phyloP scores from a whole-genome alignment of 1,140 invertebrate genomes.

The Ceratoteleas bidentatus region DNA sequence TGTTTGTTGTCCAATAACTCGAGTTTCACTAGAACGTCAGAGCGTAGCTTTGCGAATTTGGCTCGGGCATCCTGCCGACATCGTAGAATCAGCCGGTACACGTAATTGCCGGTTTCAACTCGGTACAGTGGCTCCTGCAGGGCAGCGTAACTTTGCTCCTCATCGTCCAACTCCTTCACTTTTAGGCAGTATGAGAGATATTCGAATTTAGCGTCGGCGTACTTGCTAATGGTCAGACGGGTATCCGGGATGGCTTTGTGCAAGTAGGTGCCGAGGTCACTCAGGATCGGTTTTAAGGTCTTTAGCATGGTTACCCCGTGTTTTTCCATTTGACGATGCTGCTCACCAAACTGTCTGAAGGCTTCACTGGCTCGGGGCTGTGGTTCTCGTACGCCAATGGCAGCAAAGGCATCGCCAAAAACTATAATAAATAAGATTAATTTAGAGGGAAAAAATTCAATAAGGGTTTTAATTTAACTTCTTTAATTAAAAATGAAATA shows the following conservation, averaged over 20 bases:
- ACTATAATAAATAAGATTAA: constrained; percentile 72
- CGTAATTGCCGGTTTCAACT: constrained; percentile 99
- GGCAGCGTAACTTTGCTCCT: constrained; percentile 96
- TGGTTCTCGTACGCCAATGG: constrained; percentile 96
- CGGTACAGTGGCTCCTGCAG: constrained; percentile 98
- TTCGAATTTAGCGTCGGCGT: constrained; percentile 98
- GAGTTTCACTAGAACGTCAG: constrained; percentile 97
- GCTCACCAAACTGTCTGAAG: constrained; percentile 96
- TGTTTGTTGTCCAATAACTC: constrained; percentile 99
- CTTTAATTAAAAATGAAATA: not conserved
- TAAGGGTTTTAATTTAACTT: not conserved
- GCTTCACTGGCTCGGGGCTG: constrained; percentile 97
- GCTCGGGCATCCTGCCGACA: constrained; percentile 96
- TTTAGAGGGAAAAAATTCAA: not conserved
- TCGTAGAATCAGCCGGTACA: constrained; percentile 95
- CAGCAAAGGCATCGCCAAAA: constrained; percentile 96
- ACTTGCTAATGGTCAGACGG: constrained; percentile 97
- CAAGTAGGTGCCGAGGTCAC: constrained; percentile 97
- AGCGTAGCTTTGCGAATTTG: constrained; percentile 94
- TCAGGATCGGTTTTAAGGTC: constrained; percentile 94
- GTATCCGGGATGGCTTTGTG: constrained; percentile 99
- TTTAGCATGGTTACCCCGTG: constrained; percentile 95
- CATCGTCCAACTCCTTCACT: constrained; percentile 99
- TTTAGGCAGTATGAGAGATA: constrained; percentile 99
- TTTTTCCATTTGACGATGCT: constrained; percentile 96